Base-by-base conservation (phyloP, 2,113 vertebrate species). In the Leptobrachium ailaonicum region DNA sequence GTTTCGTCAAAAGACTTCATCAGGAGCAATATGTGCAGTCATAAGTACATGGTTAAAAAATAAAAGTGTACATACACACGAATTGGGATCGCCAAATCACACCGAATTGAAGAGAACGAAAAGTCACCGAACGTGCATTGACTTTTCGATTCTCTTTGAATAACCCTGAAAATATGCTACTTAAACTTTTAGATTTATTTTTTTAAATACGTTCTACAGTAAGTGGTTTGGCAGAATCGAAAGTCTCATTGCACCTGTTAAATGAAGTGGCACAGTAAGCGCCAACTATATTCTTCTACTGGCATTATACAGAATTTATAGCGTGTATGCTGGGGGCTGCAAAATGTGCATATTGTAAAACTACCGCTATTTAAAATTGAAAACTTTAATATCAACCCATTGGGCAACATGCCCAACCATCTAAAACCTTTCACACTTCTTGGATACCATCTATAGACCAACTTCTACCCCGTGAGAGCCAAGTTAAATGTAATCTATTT, bases 231-330 rank as follows among this genome's bases (percentile, higher is more conserved):
- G 44, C 66, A 58, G 20, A 44, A 58, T 20, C 8, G 45, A 43
- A 69, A 58, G 66, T 66, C 75, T 68, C 12, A 13, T 41, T 6
- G 13, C 64, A 76, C 75, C 66, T 77, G 75, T 70, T 60, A 32
- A 60, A 47, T 58, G 67, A 20, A 11, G 41, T 66, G n/a, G 75
- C 40, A 47, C 3, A 4, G 11, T 60, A 11, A 76, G 63, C 66
- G 74, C 45, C 63, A 54, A 45, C 41, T 44, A 10, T 44, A 42
- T 44, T 74, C 42, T 53, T 76, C 44, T 67, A 67, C 74, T 41
- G 13, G 63, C 50, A 60, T 69, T 69, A 13, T 45, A 45, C 45
- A 69, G 9, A 69, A 63, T 63, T 71, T 78, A 78, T 78, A 71
- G 76, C 44, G 56, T 56, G 40, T 77, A 20, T 69, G 50, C 54